Evolutionary conservation across 2,113 vertebrate species (phyloP).

Genomic region (Marmota monax): DNA sequence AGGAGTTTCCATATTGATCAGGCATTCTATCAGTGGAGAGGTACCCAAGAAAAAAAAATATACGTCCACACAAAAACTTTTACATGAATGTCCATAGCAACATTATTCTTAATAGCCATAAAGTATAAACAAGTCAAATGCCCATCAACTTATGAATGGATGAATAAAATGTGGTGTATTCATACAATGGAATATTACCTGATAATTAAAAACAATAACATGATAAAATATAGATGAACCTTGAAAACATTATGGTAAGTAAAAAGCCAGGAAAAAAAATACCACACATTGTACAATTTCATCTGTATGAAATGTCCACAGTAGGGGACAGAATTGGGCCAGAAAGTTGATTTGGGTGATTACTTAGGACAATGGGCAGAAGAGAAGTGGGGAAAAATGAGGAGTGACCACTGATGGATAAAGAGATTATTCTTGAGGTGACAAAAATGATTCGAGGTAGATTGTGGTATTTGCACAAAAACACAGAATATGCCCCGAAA

Average conservation of each 20-base stretch:
- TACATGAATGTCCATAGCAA: neutral
- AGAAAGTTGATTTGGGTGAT: neutral
- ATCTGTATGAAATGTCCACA: neutral
- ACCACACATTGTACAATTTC: neutral
- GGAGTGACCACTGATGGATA: neutral
- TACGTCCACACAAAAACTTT: neutral
- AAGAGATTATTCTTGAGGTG: neutral
- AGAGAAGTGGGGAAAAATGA: neutral
- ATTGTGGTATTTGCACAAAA: neutral
- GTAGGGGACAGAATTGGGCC: neutral
- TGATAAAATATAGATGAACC: neutral
- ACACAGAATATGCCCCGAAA: neutral
- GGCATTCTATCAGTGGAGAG: neutral
- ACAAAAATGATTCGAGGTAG: neutral
- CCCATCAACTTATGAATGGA: neutral
- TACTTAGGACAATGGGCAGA: neutral
- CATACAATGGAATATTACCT: neutral
- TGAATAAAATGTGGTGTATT: neutral
- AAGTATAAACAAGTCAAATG: neutral
- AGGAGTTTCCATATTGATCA: neutral
- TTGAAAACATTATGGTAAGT: neutral
- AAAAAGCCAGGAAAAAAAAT: neutral
- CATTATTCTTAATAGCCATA: neutral
- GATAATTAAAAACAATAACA: neutral
- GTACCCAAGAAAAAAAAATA: neutral